Percentiles rank a stretch among this genome's conserved stretches.
phyloP scores from a whole-genome alignment of 2,797 vertebrate species.

The Tragelaphus oryx region DNA sequence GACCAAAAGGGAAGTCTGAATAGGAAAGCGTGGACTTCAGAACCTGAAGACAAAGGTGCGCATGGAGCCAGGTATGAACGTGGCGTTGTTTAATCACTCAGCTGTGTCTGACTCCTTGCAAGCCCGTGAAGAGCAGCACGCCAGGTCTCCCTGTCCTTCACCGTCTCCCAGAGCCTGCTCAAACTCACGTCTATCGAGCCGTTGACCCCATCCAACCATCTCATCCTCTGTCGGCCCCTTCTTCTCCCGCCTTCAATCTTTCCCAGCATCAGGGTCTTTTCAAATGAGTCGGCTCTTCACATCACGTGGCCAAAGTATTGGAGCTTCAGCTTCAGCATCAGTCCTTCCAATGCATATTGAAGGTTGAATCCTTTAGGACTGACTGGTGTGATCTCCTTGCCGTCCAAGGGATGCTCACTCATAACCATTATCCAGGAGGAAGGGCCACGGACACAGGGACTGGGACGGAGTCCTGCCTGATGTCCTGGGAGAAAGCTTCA shows the following conservation, averaged over 20 bases:
- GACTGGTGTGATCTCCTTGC: neutral
- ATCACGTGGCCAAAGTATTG: neutral
- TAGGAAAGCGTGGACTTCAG: neutral
- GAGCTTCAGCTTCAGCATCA: neutral
- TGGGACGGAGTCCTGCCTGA: neutral
- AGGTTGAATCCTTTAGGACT: neutral
- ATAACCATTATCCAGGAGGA: neutral
- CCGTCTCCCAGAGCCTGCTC: neutral
- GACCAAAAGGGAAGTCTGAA: neutral
- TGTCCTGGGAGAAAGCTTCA: neutral
- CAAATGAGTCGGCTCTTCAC: accelerated
- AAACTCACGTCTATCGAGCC: accelerated
- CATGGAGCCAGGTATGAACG: accelerated
- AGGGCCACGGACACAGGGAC: neutral
- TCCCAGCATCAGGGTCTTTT: neutral
- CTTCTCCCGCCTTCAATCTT: neutral
- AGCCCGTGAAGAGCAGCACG: neutral
- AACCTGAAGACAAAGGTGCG: neutral
- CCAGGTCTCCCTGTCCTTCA: neutral
- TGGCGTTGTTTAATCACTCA: neutral
- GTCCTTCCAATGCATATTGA: neutral
- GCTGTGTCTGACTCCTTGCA: neutral
- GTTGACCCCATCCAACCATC: neutral
- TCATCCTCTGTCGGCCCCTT: neutral
- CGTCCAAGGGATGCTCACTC: neutral